Conservation (phyloP, 2,888 invertebrate genomes). For the Tenthredo distinguenda region DNA sequence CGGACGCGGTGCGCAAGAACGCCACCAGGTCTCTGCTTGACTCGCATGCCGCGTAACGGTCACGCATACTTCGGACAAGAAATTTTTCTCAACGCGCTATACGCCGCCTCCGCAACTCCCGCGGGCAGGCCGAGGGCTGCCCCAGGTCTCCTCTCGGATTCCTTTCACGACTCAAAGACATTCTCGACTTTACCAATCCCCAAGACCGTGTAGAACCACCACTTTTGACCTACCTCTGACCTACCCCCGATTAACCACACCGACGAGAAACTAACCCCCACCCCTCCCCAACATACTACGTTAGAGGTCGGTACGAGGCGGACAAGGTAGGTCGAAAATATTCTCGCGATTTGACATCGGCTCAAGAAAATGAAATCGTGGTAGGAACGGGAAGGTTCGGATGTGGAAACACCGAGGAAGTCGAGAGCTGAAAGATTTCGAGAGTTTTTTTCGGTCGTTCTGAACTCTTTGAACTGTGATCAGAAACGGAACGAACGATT, state of each 20-base stretch:
- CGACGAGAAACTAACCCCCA: not conserved
- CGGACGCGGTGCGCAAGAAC: slow-evolving; percentile 24
- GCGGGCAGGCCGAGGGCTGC: slow-evolving; percentile 25
- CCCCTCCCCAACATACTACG: not conserved
- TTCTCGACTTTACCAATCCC: slow-evolving; percentile 71
- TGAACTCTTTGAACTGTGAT: not conserved
- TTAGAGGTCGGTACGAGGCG: not conserved
- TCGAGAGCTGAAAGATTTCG: not conserved
- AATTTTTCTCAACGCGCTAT: slow-evolving; percentile 65
- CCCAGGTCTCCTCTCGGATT: slow-evolving; percentile 61
- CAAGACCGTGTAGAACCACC: not conserved
- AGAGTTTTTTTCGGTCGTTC: not conserved
- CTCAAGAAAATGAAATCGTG: not conserved
- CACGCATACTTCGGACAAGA: slow-evolving; percentile 67
- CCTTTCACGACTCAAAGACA: slow-evolving; percentile 77
- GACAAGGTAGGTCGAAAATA: not conserved
- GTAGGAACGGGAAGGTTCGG: not conserved
- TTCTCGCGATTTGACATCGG: not conserved
- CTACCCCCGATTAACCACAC: slow-evolving; percentile 45
- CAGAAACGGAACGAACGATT: not conserved
- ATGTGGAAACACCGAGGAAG: not conserved
- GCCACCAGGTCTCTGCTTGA: slow-evolving; percentile 31
- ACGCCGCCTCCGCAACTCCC: slow-evolving; percentile 24
- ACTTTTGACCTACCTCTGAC: slow-evolving; percentile 17
- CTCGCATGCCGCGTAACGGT: slow-evolving; percentile 44